Evolutionary conservation across 1,140 invertebrate species (phyloP).

Genomic region (Lutraria rhynchaena): DNA sequence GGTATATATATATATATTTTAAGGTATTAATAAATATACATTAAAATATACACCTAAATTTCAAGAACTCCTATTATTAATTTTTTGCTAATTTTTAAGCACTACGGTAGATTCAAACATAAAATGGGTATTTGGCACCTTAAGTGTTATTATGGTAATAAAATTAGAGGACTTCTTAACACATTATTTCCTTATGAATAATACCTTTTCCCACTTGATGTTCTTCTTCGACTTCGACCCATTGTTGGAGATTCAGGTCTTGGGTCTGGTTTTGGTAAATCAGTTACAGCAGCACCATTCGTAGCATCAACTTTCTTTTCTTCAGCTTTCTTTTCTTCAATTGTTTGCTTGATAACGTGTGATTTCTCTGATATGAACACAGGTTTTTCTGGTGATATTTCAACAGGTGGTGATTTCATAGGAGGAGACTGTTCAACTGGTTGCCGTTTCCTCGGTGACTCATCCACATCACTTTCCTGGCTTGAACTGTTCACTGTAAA

Average conservation of each 20-base stretch:
- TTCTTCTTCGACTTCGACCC: conserved; percentile 35
- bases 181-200: too few species aligned
- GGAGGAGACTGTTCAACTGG: conserved; percentile 26
- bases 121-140: too few species aligned
- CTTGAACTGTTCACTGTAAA: conserved; percentile 59
- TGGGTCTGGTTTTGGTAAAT: conserved; percentile 21
- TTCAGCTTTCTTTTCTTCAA: conserved; percentile 29
- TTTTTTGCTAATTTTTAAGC: too few species aligned
- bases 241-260: conserved; percentile 14
- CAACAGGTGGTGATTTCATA: conserved; percentile 24
- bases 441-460: conserved; percentile 31
- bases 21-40: too few species aligned
- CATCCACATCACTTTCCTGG: conserved; percentile 54
- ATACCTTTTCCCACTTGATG: conserved; percentile 23
- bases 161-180: too few species aligned
- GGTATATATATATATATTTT: too few species aligned
- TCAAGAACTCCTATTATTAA: too few species aligned
- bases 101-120: too few species aligned
- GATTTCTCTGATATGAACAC: not conserved
- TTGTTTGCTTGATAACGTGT: not conserved
- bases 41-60: too few species aligned
- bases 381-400: conserved; percentile 49
- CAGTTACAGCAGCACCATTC: not conserved
- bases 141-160: too few species aligned
- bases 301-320: not conserved